These are phyloP conservation scores for Chaenocephalus aceratus DNA, from an alignment of 2,113 vertebrate genomes.

Conservation along the genomic window DNA sequence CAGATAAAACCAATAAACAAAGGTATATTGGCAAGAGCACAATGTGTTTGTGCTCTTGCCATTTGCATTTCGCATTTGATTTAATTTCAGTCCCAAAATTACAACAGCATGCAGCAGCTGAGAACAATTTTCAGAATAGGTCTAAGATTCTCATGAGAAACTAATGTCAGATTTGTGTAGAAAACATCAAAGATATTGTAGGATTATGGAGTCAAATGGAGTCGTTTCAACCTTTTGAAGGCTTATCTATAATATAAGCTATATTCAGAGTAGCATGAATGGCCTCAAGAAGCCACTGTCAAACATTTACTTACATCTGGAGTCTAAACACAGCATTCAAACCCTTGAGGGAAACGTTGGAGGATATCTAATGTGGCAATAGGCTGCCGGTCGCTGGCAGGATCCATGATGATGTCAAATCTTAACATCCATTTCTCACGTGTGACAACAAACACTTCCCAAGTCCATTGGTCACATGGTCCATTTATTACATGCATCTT, in stretches of 20 bases:
- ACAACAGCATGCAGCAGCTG: constrained; percentile 1
- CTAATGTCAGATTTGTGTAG: not conserved
- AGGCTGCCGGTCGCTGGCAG: not conserved
- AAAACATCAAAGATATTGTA: not conserved
- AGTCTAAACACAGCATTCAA: constrained; percentile 19
- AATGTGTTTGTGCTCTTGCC: not conserved
- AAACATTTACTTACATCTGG: constrained; percentile 7
- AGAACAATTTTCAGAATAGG: not conserved
- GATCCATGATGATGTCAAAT: not conserved
- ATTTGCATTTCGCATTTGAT: not conserved
- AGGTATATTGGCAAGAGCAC: not conserved
- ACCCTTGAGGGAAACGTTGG: not conserved
- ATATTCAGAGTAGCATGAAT: not conserved
- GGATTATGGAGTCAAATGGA: not conserved
- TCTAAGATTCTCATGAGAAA: constrained; percentile 14
- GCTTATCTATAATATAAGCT: not conserved
- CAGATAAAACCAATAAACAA: not conserved
- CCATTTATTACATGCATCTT: not conserved
- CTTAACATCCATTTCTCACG: not conserved
- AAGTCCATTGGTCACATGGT: not conserved
- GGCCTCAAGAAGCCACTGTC: not conserved
- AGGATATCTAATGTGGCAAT: not conserved
- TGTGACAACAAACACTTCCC: not conserved
- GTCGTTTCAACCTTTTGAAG: not conserved
- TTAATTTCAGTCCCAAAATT: not conserved